Percentiles rank a stretch among this genome's conserved stretches.
These are phyloP conservation scores for Belonocnema kinseyi DNA, from an alignment of 1,140 invertebrate species.

Conservation along the genomic window DNA sequence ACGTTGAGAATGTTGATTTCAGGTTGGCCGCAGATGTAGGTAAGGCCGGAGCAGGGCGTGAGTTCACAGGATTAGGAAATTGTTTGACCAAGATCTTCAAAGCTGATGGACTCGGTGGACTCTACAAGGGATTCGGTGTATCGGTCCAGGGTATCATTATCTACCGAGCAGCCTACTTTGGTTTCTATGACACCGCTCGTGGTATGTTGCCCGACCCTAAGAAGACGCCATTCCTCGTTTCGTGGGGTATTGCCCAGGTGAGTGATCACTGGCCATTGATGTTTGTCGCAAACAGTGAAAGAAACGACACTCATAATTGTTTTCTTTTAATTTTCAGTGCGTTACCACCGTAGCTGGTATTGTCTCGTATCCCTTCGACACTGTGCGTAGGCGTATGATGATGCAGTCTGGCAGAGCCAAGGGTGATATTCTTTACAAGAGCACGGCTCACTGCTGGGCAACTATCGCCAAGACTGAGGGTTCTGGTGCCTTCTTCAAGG, in stretches of 20 bases:
- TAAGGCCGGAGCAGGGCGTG: constrained; percentile 83
- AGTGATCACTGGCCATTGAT: constrained; percentile 45
- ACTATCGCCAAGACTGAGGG: constrained; percentile 83
- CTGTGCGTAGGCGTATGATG: constrained; percentile 94
- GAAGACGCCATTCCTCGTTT: constrained; percentile 83
- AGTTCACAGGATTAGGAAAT: constrained; percentile 89
- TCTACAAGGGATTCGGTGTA: constrained; percentile 94
- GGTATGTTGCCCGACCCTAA: constrained; percentile 90
- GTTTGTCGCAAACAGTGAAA: constrained; percentile 48
- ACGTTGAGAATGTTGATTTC: constrained; percentile 33
- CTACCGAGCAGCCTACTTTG: constrained; percentile 94
- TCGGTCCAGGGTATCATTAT: constrained; percentile 93
- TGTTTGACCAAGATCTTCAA: constrained; percentile 90
- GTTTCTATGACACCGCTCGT: constrained; percentile 94
- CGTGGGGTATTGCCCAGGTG: constrained; percentile 90
- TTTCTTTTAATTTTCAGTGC: constrained; percentile 65
- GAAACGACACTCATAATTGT: not conserved
- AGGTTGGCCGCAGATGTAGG: constrained; percentile 90
- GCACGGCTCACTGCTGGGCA: constrained; percentile 83
- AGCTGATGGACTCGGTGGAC: constrained; percentile 86
- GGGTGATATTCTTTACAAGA: constrained; percentile 83
- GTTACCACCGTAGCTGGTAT: constrained; percentile 87
- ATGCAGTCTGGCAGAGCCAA: constrained; percentile 87
- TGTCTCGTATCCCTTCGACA: constrained; percentile 93
- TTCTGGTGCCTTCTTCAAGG: constrained; percentile 85